Evolutionary conservation across 2,113 vertebrate genomes (phyloP).

Genomic region (Actenoides hombroni): DNA sequence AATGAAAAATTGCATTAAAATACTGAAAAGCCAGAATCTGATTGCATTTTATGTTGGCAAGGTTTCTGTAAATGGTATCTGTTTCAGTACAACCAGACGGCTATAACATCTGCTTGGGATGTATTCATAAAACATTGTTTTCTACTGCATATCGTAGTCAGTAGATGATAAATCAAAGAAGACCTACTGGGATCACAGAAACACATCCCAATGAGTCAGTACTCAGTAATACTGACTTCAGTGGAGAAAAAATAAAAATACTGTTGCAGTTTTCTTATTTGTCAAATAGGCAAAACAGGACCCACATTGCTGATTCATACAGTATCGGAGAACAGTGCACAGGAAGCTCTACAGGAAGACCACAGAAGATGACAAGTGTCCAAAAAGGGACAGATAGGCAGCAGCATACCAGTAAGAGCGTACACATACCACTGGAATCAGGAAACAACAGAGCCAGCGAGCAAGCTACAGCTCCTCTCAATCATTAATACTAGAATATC

Average conservation of each 20-base stretch:
- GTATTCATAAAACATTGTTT: background rate
- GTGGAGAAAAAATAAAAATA: background rate
- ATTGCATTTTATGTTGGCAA: background rate
- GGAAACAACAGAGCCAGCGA: background rate
- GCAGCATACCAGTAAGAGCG: background rate
- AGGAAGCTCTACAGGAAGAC: constrained; percentile 56
- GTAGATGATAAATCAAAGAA: background rate
- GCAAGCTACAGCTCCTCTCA: background rate
- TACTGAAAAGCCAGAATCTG: background rate
- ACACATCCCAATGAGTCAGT: background rate
- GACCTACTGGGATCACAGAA: background rate
- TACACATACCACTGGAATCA: background rate
- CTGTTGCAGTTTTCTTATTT: background rate
- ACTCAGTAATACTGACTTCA: background rate
- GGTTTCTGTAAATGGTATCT: background rate
- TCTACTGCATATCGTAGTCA: background rate
- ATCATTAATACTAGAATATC: background rate
- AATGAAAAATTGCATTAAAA: background rate
- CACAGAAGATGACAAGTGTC: background rate
- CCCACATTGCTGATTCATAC: constrained; percentile 36
- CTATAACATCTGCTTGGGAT: background rate
- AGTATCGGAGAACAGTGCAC: constrained; percentile 1
- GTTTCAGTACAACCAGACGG: background rate
- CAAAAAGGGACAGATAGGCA: constrained; percentile 18
- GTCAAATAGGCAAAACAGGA: background rate